Percentiles rank a stretch among this genome's conserved stretches.
phyloP scores from a whole-genome alignment of 2,797 vertebrate genomes.

The Bradypodion pumilum region DNA sequence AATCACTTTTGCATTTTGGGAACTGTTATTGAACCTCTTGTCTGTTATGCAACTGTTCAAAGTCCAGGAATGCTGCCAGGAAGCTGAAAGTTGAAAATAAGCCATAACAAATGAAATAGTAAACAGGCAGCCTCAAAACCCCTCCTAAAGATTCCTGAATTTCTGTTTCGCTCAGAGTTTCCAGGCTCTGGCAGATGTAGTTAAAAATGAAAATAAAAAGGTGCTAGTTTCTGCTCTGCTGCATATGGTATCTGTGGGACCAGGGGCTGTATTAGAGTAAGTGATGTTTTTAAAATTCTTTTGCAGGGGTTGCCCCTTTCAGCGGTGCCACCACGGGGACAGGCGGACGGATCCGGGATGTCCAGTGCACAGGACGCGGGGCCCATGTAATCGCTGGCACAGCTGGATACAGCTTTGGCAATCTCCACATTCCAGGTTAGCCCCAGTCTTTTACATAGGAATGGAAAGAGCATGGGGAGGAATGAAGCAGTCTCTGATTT shows the following conservation, averaged over 20 bases:
- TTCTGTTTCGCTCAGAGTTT: neutral
- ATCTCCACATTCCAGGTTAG: slow-evolving; percentile 88
- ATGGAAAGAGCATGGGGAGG: neutral
- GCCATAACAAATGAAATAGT: neutral
- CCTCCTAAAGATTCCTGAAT: neutral
- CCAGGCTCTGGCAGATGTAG: neutral
- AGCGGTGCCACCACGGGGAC: slow-evolving; percentile 92
- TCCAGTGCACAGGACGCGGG: slow-evolving; percentile 89
- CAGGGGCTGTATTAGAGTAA: neutral
- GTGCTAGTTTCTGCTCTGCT: neutral
- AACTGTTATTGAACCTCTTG: neutral
- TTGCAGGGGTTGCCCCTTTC: slow-evolving; percentile 88
- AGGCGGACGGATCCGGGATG: slow-evolving; percentile 89
- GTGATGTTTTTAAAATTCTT: neutral
- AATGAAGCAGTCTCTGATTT: neutral
- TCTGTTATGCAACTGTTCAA: neutral
- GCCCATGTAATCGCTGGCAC: slow-evolving; percentile 92
- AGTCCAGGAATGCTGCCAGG: neutral
- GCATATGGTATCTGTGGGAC: no score
- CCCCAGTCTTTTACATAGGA: neutral
- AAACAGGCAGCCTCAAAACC: neutral
- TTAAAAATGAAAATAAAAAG: neutral
- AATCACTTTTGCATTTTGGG: neutral
- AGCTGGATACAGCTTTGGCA: slow-evolving; percentile 93
- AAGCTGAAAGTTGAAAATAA: neutral